Conservation (phyloP, 1,140 invertebrate species). For the Nasonia longicornis region DNA sequence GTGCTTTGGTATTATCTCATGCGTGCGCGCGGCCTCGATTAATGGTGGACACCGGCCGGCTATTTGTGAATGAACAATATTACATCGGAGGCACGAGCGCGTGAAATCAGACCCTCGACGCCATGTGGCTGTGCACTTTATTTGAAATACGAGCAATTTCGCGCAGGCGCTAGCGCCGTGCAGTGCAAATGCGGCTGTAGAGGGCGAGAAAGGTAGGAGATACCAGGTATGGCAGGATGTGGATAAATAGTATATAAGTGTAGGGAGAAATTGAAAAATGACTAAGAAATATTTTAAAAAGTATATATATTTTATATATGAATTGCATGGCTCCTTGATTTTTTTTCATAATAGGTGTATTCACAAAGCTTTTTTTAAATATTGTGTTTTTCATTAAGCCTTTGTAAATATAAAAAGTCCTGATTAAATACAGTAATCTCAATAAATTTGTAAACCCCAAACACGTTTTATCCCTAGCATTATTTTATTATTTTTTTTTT, state of each 20-base stretch:
- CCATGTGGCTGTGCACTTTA: constrained; percentile 17
- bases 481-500: too few species aligned
- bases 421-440: too few species aligned
- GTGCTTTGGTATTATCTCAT: background rate
- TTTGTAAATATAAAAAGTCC: too few species aligned
- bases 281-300: too few species aligned
- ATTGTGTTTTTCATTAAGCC: too few species aligned
- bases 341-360: too few species aligned
- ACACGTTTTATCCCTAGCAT: too few species aligned
- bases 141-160: constrained; percentile 24
- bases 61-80: constrained; percentile 29
- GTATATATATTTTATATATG: too few species aligned
- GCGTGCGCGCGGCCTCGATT: background rate
- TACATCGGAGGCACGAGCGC: background rate
- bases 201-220: background rate
- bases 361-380: too few species aligned
- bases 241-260: background rate
- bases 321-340: too few species aligned
- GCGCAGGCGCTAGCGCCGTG: background rate
- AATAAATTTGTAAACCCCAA: too few species aligned
- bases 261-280: too few species aligned
- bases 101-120: constrained; percentile 8
- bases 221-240: background rate
- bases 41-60: background rate
- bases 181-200: background rate